Evolutionary conservation across 1,140 invertebrate species (phyloP), one percentile per base, ranked within the genome.

Genomic region (Drosophila bifasciata): DNA sequence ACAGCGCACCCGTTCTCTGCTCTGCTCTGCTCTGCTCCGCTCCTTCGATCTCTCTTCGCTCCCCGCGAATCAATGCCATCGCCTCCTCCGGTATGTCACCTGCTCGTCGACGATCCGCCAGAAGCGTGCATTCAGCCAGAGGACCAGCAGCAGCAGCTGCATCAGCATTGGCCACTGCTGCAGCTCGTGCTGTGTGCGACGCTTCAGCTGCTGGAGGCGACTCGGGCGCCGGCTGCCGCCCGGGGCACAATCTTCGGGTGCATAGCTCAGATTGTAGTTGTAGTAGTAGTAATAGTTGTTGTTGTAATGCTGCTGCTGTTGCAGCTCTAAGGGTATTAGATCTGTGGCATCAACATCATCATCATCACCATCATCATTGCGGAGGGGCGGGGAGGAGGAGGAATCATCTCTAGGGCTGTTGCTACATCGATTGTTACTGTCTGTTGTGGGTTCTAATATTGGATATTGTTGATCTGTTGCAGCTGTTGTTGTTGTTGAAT

Each of bases 251-350:
- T 68, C 72, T 45, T 53, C 62, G 32, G 81, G 74, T 15, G 60
- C 73, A 75, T 91, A 89, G 64, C 79, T 91, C 62, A 91, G 53
- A 56, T 91, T 91, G 70, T 90, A 91, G 67, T 91, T 90, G 61
- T 91, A 90, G 39, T 91, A 91, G 52, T 91, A 89, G 32, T 91
- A 88, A 28, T 91, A 85, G 50, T 91, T 91, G 75, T 90, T 91
- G 40, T 91, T 79, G 32, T 84, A 89, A 59, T 80, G 76, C 61
- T 74, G 60, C 50, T 60, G 55, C 44, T 69, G 55, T 41, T 49
- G 70, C 64, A 79, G 51, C 60, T 76, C 74, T 23, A 67, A 63
- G 41, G 85, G 60, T 32, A 53, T 66, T 53, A 72, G 61, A 74
- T 79, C 72, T 73, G 68, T 59, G 73, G 76, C 67, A 48, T 59